A percentile compares a stretch with the other conserved stretches of the same genome.
Conservation (phyloP, 2,113 vertebrate genomes). For the Hippocampus guttulatus region DNA sequence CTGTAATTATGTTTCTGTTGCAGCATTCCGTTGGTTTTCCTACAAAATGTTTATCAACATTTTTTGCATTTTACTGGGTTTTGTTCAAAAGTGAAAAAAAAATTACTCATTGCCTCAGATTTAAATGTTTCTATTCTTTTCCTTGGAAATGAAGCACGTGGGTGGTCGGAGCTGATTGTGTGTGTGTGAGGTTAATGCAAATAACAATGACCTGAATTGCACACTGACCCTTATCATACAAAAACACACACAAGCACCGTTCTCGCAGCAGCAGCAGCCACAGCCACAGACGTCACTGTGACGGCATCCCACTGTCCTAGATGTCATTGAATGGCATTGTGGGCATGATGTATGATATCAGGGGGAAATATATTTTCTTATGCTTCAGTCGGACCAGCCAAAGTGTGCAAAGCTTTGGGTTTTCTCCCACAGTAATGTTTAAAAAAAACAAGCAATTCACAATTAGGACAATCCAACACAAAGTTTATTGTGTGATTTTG, state of each 20-base stretch:
- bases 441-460: background rate
- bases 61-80: background rate
- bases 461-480: background rate
- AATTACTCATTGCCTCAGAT: background rate
- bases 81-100: background rate
- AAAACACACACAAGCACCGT: slow-evolving; percentile 43
- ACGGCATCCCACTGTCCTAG: slow-evolving; percentile 28
- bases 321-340: slow-evolving; percentile 40
- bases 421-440: slow-evolving; percentile 13
- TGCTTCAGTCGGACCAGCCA: slow-evolving; percentile 14
- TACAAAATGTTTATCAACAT: background rate
- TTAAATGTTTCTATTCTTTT: slow-evolving; percentile 25
- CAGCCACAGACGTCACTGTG: slow-evolving; percentile 42
- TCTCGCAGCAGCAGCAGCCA: slow-evolving; percentile 13
- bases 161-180: slow-evolving; percentile 22
- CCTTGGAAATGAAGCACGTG: slow-evolving; percentile 25
- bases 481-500: background rate
- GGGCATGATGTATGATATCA: slow-evolving; percentile 54
- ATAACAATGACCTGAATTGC: slow-evolving; percentile 45
- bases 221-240: slow-evolving; percentile 61
- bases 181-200: slow-evolving; percentile 21
- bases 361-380: slow-evolving; percentile 18
- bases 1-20: background rate
- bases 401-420: background rate
- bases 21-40: background rate